Percentiles rank a stretch among this genome's conserved stretches.
These are phyloP conservation scores for Chelonoidis abingdonii DNA, from an alignment of 2,113 vertebrate genomes.

Conservation along the genomic window DNA sequence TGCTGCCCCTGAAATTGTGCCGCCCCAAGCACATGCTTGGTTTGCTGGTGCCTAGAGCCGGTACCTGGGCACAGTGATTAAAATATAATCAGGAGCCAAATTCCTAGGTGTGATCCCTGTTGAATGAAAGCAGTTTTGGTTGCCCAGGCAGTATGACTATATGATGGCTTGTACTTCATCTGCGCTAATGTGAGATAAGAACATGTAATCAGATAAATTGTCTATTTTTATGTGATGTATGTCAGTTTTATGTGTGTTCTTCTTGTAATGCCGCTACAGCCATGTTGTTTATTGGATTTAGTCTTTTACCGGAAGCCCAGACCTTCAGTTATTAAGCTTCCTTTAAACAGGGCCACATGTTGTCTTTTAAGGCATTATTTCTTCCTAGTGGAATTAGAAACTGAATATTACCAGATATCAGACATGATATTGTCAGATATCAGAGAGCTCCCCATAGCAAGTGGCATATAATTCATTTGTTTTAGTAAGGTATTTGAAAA, in stretches of 20 bases:
- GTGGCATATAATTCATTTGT: not conserved
- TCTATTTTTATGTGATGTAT: not conserved
- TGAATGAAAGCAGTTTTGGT: constrained; percentile 17
- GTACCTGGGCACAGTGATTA: not conserved
- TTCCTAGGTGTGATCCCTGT: not conserved
- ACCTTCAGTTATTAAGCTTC: not conserved
- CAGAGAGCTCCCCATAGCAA: not conserved
- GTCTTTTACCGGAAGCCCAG: not conserved
- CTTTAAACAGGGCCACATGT: not conserved
- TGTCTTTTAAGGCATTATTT: not conserved
- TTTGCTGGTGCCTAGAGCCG: too few relatives aligned
- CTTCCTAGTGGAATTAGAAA: not conserved
- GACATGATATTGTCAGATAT: too few relatives aligned
- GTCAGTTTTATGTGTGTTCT: constrained; percentile 19
- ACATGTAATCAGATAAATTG: not conserved
- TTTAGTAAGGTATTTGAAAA: not conserved
- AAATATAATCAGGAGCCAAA: constrained; percentile 51
- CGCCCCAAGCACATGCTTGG: too few relatives aligned
- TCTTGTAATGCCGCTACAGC: not conserved
- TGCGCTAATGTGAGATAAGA: not conserved
- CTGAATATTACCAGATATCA: not conserved
- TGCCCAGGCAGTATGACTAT: not conserved
- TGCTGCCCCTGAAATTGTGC: too few relatives aligned
- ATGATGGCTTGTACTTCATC: constrained; percentile 4
- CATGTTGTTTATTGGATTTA: not conserved